These are phyloP conservation scores for Pterostichus niger DNA, from an alignment of 2,888 invertebrate genomes.

Conservation along the genomic window DNA sequence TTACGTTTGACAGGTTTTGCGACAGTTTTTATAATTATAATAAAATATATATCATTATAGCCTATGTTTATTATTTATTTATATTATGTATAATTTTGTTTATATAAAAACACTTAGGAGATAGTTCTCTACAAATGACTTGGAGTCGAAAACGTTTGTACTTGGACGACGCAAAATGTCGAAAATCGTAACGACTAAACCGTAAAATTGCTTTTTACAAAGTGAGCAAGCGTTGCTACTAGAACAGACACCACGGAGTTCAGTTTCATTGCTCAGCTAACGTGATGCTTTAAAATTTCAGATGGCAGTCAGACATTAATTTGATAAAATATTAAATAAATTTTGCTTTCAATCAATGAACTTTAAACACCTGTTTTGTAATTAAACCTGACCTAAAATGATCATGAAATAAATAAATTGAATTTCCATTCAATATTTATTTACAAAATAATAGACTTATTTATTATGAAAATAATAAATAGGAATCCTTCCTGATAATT, in stretches of 20 bases:
- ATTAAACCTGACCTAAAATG: neutral
- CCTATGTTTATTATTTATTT: slow-evolving; percentile 53
- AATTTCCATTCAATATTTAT: slow-evolving; percentile 37
- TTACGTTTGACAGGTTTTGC: slow-evolving; percentile 30
- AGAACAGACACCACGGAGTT: slow-evolving; percentile 15
- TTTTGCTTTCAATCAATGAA: neutral
- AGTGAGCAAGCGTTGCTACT: slow-evolving; percentile 23
- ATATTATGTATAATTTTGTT: slow-evolving; percentile 60
- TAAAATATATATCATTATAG: slow-evolving; percentile 47
- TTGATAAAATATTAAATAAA: slow-evolving; percentile 19
- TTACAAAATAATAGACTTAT: slow-evolving; percentile 29
- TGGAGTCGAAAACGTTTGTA: slow-evolving; percentile 64
- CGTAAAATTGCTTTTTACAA: slow-evolving; percentile 24
- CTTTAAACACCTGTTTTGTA: neutral
- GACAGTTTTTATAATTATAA: slow-evolving; percentile 43
- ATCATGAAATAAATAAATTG: slow-evolving; percentile 31
- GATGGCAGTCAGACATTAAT: slow-evolving; percentile 35
- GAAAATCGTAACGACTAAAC: slow-evolving; percentile 36
- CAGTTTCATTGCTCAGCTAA: slow-evolving; percentile 20
- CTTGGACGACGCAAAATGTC: slow-evolving; percentile 56
- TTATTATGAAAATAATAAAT: slow-evolving; percentile 32
- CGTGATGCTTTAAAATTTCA: neutral
- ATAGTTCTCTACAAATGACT: slow-evolving; percentile 58
- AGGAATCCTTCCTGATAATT: neutral
- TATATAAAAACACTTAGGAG: slow-evolving; percentile 59